Conservation (phyloP, 2,113 vertebrate genomes). For the Limanda limanda region DNA sequence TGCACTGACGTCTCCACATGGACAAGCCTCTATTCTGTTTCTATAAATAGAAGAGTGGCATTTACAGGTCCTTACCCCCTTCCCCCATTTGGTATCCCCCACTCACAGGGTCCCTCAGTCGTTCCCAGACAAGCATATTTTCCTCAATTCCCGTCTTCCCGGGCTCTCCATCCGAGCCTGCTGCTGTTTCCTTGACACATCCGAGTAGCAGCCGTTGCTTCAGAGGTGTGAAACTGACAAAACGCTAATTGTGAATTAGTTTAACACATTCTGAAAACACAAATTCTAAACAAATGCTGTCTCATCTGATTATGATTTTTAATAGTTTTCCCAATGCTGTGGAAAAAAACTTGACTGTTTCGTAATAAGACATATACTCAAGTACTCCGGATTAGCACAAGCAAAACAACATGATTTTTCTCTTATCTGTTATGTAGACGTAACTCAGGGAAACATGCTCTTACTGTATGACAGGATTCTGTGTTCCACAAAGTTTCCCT, state of each 20-base stretch:
- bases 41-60: no score
- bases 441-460: neutral
- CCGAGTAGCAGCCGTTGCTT: neutral
- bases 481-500: neutral
- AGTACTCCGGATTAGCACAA: neutral
- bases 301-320: constrained; percentile 6
- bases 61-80: no score
- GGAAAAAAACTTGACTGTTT: neutral
- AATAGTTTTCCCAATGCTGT: neutral
- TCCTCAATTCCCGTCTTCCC: neutral
- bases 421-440: neutral
- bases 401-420: neutral
- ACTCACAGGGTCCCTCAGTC: no score
- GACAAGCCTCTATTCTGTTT: no score
- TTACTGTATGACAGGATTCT: neutral
- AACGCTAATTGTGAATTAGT: constrained; percentile 12
- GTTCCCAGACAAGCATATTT: neutral
- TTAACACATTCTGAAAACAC: constrained; percentile 10
- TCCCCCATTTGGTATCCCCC: no score
- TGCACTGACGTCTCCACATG: no score
- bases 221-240: constrained; percentile 23
- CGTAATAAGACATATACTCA: neutral
- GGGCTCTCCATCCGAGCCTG: neutral
- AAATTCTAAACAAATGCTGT: constrained; percentile 4
- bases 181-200: neutral